phyloP scores from a whole-genome alignment of 2,113 vertebrate genomes.

The Agelaius phoeniceus region DNA sequence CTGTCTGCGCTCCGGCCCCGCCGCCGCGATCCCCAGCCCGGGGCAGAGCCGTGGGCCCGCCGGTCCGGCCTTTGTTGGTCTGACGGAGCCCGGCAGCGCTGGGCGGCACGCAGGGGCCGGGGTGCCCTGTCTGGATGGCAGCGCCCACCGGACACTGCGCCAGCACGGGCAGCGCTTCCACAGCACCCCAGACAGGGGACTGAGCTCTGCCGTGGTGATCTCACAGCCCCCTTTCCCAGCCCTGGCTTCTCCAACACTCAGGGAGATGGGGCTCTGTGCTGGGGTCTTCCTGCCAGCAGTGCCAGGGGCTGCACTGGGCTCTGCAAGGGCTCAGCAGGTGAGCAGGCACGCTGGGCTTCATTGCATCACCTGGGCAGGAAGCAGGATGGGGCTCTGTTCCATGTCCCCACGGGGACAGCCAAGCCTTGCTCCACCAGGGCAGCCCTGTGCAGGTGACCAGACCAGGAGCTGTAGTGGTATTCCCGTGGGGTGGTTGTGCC shows the following conservation, averaged over 20 bases:
- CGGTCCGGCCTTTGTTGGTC: not conserved
- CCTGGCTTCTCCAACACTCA: not conserved
- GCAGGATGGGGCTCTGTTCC: not conserved
- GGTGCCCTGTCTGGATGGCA: not conserved
- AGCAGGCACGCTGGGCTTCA: accelerated
- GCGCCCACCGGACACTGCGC: not conserved
- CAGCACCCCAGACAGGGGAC: not conserved
- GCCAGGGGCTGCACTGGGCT: not conserved
- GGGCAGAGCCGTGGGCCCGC: not conserved
- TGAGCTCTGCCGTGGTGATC: not conserved
- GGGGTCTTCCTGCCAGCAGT: not conserved
- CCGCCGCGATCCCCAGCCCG: not conserved
- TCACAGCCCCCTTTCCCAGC: not conserved
- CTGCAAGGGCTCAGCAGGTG: accelerated
- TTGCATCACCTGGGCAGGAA: accelerated
- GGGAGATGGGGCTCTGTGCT: accelerated
- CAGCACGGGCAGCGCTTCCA: not conserved
- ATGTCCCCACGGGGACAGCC: accelerated
- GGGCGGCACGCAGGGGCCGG: not conserved
- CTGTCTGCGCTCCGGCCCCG: not conserved
- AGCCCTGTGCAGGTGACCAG: not conserved
- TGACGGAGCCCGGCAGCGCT: not conserved
- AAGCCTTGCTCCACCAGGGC: not conserved
- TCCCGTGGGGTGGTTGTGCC: accelerated
- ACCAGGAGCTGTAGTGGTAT: not conserved